Evolutionary conservation across 2,797 vertebrate species (phyloP).

Genomic region (Tapirus indicus): DNA sequence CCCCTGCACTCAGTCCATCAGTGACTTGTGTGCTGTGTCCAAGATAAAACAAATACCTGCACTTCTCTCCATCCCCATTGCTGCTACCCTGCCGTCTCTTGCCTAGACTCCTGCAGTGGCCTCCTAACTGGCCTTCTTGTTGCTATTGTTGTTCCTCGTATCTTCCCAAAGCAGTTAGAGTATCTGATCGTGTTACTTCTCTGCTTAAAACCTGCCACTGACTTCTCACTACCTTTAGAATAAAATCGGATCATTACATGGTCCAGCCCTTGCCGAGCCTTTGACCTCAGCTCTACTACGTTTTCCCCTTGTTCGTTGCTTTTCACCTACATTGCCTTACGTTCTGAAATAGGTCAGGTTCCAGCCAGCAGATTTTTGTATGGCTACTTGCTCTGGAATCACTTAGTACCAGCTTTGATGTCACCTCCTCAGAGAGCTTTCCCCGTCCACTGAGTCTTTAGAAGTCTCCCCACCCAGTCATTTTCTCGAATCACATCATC

Average conservation of each 20-base stretch:
- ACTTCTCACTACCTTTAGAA: not conserved
- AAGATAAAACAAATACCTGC: not conserved
- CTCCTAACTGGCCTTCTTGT: not conserved
- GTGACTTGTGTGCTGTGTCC: not conserved
- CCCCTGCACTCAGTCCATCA: not conserved
- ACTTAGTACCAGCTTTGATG: not conserved
- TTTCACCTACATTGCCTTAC: not conserved
- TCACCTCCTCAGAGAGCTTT: not conserved
- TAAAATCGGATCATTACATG: not conserved
- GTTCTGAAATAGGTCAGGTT: not conserved
- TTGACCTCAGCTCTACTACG: not conserved
- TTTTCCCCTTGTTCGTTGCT: not conserved
- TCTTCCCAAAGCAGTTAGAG: not conserved
- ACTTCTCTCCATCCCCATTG: not conserved
- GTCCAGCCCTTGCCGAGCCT: not conserved
- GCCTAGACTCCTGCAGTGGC: not conserved
- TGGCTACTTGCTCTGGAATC: not conserved
- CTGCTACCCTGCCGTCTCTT: not conserved
- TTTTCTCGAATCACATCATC: not conserved
- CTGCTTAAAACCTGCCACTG: not conserved
- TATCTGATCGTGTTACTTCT: not conserved
- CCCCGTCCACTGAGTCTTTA: not conserved
- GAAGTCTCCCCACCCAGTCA: not conserved
- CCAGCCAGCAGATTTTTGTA: not conserved
- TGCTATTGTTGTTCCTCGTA: not conserved